Conservation (phyloP, 2,113 vertebrate species). For the Chaetura pelagica region DNA sequence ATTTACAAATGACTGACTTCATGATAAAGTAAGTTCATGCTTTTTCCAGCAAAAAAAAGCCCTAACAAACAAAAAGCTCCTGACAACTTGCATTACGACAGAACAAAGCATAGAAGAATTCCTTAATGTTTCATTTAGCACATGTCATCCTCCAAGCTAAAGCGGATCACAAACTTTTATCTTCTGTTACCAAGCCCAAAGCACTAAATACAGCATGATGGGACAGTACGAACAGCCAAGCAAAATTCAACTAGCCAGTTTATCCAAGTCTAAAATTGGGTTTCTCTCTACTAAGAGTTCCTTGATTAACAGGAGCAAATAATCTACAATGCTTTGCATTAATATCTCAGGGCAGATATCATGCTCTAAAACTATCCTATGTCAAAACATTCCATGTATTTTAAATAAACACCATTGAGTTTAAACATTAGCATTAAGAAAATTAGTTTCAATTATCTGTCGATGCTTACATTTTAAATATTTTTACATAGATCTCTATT, state of each 20-base stretch:
- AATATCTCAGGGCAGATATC: not conserved
- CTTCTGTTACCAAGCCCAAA: not conserved
- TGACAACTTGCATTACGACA: slow-evolving; percentile 19
- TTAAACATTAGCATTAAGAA: not conserved
- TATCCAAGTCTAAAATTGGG: not conserved
- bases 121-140: slow-evolving; percentile 47
- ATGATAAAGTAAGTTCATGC: slow-evolving; percentile 11
- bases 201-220: not conserved
- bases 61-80: not conserved
- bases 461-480: not conserved
- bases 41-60: not conserved
- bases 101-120: not conserved
- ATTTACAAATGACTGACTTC: slow-evolving; percentile 56
- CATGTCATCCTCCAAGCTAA: slow-evolving; percentile 38
- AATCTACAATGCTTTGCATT: not conserved
- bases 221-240: not conserved
- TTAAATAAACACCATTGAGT: not conserved
- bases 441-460: not conserved
- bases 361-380: not conserved
- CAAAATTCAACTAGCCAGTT: not conserved
- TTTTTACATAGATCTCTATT: not conserved
- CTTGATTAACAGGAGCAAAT: not conserved
- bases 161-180: slow-evolving; percentile 5
- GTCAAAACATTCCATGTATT: not conserved
- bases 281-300: not conserved